These are phyloP conservation scores for Coptotermes formosanus DNA, from an alignment of 1,140 invertebrate genomes.

Conservation along the genomic window DNA sequence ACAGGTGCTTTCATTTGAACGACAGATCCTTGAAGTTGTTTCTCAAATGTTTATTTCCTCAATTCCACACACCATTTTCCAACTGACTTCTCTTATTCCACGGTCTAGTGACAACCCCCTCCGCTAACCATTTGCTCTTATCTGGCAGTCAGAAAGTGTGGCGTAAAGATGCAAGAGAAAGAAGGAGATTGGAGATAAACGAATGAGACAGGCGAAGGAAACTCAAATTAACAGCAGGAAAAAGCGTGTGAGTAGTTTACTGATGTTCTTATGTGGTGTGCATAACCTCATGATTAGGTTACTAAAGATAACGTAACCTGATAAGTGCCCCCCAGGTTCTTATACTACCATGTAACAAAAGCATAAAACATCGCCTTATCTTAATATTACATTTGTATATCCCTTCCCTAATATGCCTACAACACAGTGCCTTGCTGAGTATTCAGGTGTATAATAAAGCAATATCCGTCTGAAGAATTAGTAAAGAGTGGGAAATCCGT, in stretches of 20 bases:
- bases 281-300: neutral
- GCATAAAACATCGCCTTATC: neutral
- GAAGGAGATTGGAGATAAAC: neutral
- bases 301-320: neutral
- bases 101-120: neutral
- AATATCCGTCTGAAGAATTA: no score
- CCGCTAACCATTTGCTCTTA: constrained; percentile 17
- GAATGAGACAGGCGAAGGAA: neutral
- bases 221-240: neutral
- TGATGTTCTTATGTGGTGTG: neutral
- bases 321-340: neutral
- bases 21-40: constrained; percentile 26
- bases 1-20: constrained; percentile 29
- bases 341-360: neutral
- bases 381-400: neutral
- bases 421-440: neutral
- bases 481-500: no score
- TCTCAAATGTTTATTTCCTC: constrained; percentile 26
- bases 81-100: neutral
- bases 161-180: neutral
- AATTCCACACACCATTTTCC: neutral
- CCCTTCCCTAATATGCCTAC: neutral
- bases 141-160: constrained; percentile 20
- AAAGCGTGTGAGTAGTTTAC: neutral
- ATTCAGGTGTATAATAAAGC: neutral